Evolutionary conservation across 2,888 invertebrate genomes (phyloP), one percentile per base, ranked within the genome.

Genomic region (Protophormia terraenovae): DNA sequence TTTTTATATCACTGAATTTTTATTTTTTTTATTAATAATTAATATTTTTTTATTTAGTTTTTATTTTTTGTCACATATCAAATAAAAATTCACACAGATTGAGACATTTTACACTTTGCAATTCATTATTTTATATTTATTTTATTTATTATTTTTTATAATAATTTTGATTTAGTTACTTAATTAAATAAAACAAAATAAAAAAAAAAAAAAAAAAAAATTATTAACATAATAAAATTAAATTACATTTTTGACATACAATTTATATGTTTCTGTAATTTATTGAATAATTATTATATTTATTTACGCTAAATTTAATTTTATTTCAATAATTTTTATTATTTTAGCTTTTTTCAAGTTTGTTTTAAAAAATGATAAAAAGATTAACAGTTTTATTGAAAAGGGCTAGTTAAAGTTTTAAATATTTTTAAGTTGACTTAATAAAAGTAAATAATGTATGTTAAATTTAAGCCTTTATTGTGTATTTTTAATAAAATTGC

Each of bases 81-180:
- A 84, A 77, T 81, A 81, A 84, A 75, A 84, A 69, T 81, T 84
- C 62, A 84, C 84, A 81, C 60, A 55, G 53, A 69, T 69, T 47
- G 62, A 77, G 71, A 75, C 32, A 81, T 78, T 73, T 81, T 77
- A 81, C 62, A 73, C 27, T 45, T 47, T 60, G 69, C 14, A 71
- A 71, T 76, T 38, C 29, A 62, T 60, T 38, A 29, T 64, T 32
- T 76, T 62, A 22, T n/a, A 41, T 62, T 45, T 35, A 50, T 35
- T 53, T 47, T 47, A 66, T 22, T 64, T 66, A 24, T 19, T 32
- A 16, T 67, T 41, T 32, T 67, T 62, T 72, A 14, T 58, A 10
- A 2, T 50, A 10, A 27, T 80, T 75, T 73, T 38, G 27, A 22
- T 50, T 69, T 69, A 27, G 6, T 67, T 67, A 32, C 45, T 77